Base-by-base conservation (phyloP, 2,888 invertebrate genomes). In the Neuroscelio doddi region DNA sequence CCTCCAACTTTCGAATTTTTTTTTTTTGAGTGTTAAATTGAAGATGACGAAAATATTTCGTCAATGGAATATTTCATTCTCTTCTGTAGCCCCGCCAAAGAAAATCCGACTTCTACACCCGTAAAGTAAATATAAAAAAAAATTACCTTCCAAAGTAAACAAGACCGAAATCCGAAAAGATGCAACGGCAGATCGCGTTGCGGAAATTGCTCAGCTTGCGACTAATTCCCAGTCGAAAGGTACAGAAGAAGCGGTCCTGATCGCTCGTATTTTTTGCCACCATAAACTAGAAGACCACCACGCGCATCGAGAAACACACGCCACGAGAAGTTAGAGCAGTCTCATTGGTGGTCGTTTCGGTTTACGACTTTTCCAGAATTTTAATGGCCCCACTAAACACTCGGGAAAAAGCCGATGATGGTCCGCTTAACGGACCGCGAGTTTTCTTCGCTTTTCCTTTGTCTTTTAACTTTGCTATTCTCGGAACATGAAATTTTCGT, bases 281-380 rank as follows among this genome's bases (percentile, higher is more conserved):
- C 80, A 76, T 81, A 81, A 82, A 81, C 70, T 68, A 64, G 65
- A 70, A 67, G 71, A 70, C 68, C 68, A 64, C 69, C 66, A 52
- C 59, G 57, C 63, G 36, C 63, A 58, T 55, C 41, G 42, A 42
- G 46, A 58, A 53, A 58, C 61, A 58, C 47, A 49, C 38, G 66
- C 64, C 64, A 53, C 47, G 45, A 27, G 26, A 44, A 55, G 53
- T 50, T 59, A 24, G 47, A 61, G 50, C 51, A 41, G 63, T 32
- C 45, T 47, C 56, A 49, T 62, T 51, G 51, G 53, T 21, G 67
- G 49, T 63, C 55, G 50, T 52, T 53, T 38, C 50, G 56, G 65
- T 82, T 82, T 81, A 82, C 76, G 75, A 78, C 82, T 78, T 81
- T 82, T 79, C 76, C 79, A 79, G 79, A 82, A 82, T 80, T 82